Conservation (phyloP, 2,113 vertebrate genomes). For the Menura novaehollandiae region DNA sequence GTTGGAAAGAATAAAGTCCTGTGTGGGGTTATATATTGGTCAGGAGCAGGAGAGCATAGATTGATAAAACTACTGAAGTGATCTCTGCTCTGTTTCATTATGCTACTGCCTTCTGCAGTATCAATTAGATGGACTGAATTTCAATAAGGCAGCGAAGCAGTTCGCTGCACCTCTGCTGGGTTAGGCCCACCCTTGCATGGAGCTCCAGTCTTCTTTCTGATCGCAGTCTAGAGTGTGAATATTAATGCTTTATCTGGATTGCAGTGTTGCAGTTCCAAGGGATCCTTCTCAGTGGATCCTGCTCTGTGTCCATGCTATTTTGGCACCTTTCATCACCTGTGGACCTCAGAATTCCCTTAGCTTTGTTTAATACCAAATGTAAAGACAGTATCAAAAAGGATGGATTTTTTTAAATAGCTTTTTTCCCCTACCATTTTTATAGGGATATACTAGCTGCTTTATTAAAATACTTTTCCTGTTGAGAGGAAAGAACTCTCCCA, state of each 20-base stretch:
- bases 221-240: neutral
- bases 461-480: neutral
- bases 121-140: constrained; percentile 23
- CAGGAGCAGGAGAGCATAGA: neutral
- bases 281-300: neutral
- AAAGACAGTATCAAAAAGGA: neutral
- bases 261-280: neutral
- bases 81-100: constrained; percentile 5
- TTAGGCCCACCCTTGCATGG: neutral
- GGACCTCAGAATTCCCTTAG: neutral
- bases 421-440: neutral
- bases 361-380: neutral
- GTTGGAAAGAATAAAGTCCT: neutral
- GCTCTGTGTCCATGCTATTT: neutral
- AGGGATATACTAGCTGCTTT: neutral
- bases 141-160: neutral
- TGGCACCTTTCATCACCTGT: neutral
- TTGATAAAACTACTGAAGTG: neutral
- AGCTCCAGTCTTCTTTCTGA: neutral
- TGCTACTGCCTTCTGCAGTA: neutral
- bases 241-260: neutral
- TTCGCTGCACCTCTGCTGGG: neutral
- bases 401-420: neutral
- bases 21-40: neutral
- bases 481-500: neutral